Percentiles rank a stretch among this genome's conserved stretches.
Evolutionary conservation across 2,797 vertebrate species (phyloP).

Genomic region (Pipistrellus pipistrellus): DNA sequence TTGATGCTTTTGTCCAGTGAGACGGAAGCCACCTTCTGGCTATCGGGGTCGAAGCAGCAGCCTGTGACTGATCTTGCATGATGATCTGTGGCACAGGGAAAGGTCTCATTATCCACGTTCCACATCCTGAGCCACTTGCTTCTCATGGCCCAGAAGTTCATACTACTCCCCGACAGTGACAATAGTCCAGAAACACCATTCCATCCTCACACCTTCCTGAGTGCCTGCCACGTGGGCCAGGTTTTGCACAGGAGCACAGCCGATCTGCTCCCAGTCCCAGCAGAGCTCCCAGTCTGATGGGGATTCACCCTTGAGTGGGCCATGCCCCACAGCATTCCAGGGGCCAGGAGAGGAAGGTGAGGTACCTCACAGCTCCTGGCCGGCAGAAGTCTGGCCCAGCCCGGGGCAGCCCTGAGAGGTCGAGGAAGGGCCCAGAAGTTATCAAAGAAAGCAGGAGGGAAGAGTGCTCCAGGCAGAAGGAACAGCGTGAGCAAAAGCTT

Average conservation of each 20-base stretch:
- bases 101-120: not conserved
- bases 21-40: constrained; percentile 88
- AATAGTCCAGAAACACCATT: not conserved
- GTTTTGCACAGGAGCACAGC: not conserved
- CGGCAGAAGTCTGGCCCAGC: not conserved
- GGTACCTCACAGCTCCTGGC: accelerated
- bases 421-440: not conserved
- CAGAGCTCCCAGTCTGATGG: not conserved
- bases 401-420: no score
- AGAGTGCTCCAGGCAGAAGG: not conserved
- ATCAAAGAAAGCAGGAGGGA: not conserved
- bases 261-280: accelerated
- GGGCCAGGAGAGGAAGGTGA: accelerated
- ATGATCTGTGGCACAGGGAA: constrained; percentile 84
- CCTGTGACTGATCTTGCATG: constrained; percentile 89
- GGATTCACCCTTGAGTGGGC: not conserved
- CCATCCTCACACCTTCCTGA: not conserved
- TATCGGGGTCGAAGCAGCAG: constrained; percentile 90
- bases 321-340: accelerated
- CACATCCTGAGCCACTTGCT: accelerated
- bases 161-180: accelerated
- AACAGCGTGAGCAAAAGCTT: not conserved
- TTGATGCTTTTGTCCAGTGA: constrained; percentile 89
- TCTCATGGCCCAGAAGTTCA: not conserved
- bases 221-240: not conserved